phyloP scores from a whole-genome alignment of 2,888 invertebrate genomes.

The Trissoscelio sp. region DNA sequence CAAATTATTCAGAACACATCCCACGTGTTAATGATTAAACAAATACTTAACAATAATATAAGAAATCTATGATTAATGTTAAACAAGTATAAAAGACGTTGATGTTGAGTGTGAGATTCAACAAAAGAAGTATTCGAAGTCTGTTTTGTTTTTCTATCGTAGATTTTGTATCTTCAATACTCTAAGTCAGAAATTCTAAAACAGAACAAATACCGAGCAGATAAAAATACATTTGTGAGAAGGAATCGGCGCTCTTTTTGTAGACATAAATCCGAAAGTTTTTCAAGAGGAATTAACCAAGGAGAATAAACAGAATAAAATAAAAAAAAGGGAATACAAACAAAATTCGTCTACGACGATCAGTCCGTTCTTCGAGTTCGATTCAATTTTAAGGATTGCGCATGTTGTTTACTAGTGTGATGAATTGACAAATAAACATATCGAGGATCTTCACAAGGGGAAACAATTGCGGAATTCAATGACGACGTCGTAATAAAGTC shows the following conservation, averaged over 20 bases:
- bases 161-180: constrained; percentile 83
- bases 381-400: constrained; percentile 64
- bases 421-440: constrained; percentile 75
- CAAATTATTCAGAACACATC: constrained; percentile 51
- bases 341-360: constrained; percentile 55
- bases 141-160: constrained; percentile 83
- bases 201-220: constrained; percentile 14
- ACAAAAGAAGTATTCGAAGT: constrained; percentile 75
- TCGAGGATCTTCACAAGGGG: constrained; percentile 67
- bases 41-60: constrained; percentile 70
- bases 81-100: constrained; percentile 74
- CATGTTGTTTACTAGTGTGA: constrained; percentile 69
- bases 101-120: constrained; percentile 80
- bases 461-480: constrained; percentile 33
- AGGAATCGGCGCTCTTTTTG: constrained; percentile 39
- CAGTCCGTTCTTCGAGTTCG: constrained; percentile 70
- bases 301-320: neutral
- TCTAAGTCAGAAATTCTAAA: constrained; percentile 79
- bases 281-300: constrained; percentile 7
- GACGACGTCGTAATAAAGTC: constrained; percentile 6
- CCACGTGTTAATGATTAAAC: constrained; percentile 59
- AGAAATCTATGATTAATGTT: constrained; percentile 72
- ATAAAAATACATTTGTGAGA: constrained; percentile 50
- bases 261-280: constrained; percentile 49
- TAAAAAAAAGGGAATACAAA: constrained; percentile 51